Evolutionary conservation across 2,888 invertebrate species (phyloP).

Genomic region (Diogma glabrata): DNA sequence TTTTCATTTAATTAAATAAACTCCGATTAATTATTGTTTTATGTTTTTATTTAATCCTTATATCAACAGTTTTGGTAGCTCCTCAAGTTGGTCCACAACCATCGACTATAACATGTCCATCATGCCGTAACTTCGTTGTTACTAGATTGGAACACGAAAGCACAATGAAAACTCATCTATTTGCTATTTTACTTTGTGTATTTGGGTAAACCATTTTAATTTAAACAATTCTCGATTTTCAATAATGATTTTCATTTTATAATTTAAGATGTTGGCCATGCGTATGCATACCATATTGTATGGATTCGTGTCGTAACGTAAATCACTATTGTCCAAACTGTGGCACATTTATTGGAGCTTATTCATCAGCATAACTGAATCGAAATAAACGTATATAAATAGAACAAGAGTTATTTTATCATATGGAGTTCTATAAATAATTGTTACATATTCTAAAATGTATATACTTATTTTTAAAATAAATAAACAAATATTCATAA

Average conservation of each 20-base stretch:
- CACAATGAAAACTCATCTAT: slow-evolving; percentile 41
- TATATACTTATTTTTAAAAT: too few relatives aligned
- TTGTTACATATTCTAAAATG: too few relatives aligned
- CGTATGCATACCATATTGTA: slow-evolving; percentile 38
- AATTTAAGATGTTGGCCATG: slow-evolving; percentile 38
- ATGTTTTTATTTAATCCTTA: not conserved
- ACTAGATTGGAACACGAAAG: slow-evolving; percentile 36
- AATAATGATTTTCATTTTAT: slow-evolving; percentile 7
- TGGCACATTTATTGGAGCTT: slow-evolving; percentile 36
- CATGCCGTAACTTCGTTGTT: slow-evolving; percentile 37
- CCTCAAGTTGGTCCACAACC: slow-evolving; percentile 36
- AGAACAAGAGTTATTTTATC: too few relatives aligned
- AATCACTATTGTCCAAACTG: slow-evolving; percentile 41
- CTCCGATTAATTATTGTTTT: too few relatives aligned
- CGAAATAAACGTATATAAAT: too few relatives aligned
- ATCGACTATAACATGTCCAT: slow-evolving; percentile 36
- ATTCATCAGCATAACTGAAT: slow-evolving; percentile 25
- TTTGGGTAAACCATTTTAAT: slow-evolving; percentile 22
- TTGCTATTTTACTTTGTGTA: slow-evolving; percentile 40
- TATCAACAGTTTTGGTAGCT: not conserved
- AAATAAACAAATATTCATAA: too few relatives aligned
- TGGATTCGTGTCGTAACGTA: slow-evolving; percentile 29
- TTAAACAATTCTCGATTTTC: not conserved
- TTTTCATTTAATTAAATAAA: too few relatives aligned
- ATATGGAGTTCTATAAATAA: too few relatives aligned